Conservation (phyloP, 2,797 vertebrate species). For the Lepilemur septentrionalis region DNA sequence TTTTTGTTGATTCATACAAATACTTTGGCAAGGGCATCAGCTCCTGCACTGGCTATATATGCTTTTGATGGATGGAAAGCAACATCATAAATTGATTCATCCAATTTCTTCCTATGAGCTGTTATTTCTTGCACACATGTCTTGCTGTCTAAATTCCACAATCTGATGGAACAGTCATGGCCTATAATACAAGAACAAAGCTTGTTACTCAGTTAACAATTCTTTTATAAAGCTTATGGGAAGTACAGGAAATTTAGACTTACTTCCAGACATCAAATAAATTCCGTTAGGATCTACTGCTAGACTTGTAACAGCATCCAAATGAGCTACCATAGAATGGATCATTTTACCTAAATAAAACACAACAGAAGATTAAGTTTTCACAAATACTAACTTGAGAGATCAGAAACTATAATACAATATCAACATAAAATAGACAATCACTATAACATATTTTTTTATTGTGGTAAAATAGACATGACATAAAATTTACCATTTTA, state of each 20-base stretch:
- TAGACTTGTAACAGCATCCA: slow-evolving; percentile 98
- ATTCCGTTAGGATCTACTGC: slow-evolving; percentile 99
- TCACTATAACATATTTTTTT: neutral
- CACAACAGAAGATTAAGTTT: slow-evolving; percentile 52
- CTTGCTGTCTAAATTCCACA: slow-evolving; percentile 99
- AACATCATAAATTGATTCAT: slow-evolving; percentile 99
- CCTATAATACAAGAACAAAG: slow-evolving; percentile 84
- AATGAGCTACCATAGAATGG: slow-evolving; percentile 98
- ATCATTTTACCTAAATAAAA: slow-evolving; percentile 93
- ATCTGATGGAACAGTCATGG: slow-evolving; percentile 98
- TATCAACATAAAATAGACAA: slow-evolving; percentile 35
- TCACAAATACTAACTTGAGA: slow-evolving; percentile 14
- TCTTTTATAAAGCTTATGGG: slow-evolving; percentile 36
- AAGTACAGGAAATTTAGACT: slow-evolving; percentile 71
- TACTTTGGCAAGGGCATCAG: slow-evolving; percentile 98
- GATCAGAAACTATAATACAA: neutral
- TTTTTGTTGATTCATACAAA: slow-evolving; percentile 91
- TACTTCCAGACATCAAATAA: slow-evolving; percentile 99
- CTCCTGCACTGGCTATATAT: slow-evolving; percentile 97
- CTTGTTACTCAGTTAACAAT: slow-evolving; percentile 38
- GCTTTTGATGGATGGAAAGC: slow-evolving; percentile 99
- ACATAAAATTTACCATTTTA: slow-evolving; percentile 40
- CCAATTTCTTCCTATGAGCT: slow-evolving; percentile 97
- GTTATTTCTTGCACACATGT: slow-evolving; percentile 99
- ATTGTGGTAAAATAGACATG: slow-evolving; percentile 33